Evolutionary conservation across 2,888 invertebrate species (phyloP).

Genomic region (Pinctada fucata): DNA sequence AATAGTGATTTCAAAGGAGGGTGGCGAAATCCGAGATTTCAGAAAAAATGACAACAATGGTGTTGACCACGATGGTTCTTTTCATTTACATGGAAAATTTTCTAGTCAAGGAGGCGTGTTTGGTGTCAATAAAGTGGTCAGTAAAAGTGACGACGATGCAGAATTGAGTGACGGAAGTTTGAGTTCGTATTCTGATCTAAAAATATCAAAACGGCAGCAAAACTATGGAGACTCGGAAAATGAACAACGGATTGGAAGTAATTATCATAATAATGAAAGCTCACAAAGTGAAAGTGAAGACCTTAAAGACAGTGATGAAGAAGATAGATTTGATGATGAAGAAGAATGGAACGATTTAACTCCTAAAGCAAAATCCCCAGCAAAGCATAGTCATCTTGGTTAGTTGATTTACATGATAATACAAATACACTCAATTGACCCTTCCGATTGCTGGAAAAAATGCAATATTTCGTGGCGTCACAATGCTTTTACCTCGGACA

Average conservation of each 20-base stretch:
- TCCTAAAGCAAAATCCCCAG: constrained; percentile 34
- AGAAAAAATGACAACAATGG: constrained; percentile 11
- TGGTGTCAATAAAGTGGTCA: background rate
- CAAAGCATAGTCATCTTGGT: background rate
- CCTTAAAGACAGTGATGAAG: constrained; percentile 16
- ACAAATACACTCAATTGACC: too few relatives aligned
- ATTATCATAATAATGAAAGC: constrained; percentile 7
- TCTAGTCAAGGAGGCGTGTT: constrained; percentile 25
- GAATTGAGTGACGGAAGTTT: constrained; percentile 34
- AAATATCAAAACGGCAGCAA: constrained; percentile 19
- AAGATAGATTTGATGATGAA: constrained; percentile 63
- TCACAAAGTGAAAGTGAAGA: constrained; percentile 22
- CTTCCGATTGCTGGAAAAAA: too few relatives aligned
- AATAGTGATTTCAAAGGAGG: constrained; percentile 53
- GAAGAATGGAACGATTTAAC: constrained; percentile 62
- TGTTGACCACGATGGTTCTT: constrained; percentile 25
- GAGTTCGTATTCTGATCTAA: constrained; percentile 36
- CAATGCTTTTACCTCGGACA: too few relatives aligned
- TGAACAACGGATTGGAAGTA: background rate
- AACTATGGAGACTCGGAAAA: constrained; percentile 10
- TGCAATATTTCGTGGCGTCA: too few relatives aligned
- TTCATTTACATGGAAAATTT: constrained; percentile 41
- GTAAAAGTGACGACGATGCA: constrained; percentile 13
- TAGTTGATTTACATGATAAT: background rate
- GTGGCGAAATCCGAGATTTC: background rate